Evolutionary conservation across 92 coral and sea anemone species (phyloP), one percentile per base, ranked within the genome.

Genomic region (Phymanthus crucifer): DNA sequence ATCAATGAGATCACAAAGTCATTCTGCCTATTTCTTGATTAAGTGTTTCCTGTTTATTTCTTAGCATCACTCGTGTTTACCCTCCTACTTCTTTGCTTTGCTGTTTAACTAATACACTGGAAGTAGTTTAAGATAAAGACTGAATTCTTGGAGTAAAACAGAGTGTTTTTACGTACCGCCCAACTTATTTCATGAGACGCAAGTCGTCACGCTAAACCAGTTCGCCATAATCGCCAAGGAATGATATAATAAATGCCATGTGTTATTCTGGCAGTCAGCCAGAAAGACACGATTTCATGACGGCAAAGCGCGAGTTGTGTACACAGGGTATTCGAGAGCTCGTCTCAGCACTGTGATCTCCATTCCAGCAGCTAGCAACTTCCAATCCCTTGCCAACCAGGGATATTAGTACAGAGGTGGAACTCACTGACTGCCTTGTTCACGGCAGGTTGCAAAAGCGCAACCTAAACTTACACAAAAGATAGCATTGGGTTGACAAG

Each of bases 31-130:
- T 87, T 85, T 82, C 89, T 85, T 90, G 93, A 93, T 90, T 87
- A 82, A 84, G 89, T 40, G 85, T 93, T 93, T 93, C 97, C 97
- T 93, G 97, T 93, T 93, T 86, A 87, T 85, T 86, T 82, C 86
- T 83, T 74, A 77, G 78, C 64, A 74, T 78, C 87, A 77, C 80
- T 58, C 26, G 69, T 92, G 97, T 92, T 92, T 86, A 92, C 89
- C 48, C 75, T 84, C 47, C 72, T 74, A n/a, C 70, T 70, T 66
- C 79, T 82, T 26, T 29, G 78, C 71, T 32, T 32, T 34, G 24
- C 71, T 69, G 48, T 69, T 69, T 69, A 35, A 69, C 73, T 69
- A 69, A 69, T 69, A 69, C 40, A 34, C 16, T 69, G 73, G 68
- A 26, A 35, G 35, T 3, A 69, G 47, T 17, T 11, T 35, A 13